Evolutionary conservation across 2,797 vertebrate species (phyloP), one percentile per base, ranked within the genome.

Genomic region (Antrozous pallidus): DNA sequence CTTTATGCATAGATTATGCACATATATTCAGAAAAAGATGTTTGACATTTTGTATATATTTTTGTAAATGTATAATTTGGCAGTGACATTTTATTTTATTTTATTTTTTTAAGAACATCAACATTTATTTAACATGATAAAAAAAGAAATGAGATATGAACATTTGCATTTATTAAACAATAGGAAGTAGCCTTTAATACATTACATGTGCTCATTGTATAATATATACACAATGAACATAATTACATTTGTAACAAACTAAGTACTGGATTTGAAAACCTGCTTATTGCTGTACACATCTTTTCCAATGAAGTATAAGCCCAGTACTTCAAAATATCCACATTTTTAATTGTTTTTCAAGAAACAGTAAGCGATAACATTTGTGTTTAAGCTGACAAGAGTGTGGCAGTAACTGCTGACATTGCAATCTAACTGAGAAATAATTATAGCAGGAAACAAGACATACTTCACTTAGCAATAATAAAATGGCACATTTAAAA

Each of bases 131-230:
- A 98, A 98, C 98, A 99, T 98, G 99, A 99, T 99, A 99, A 99
- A 99, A 99, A 99, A 99, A 99, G 98, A 99, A 98, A 99, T 99
- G 99, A 98, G 98, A 97, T 99, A 99, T 99, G 98, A 99, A 99
- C 98, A 98, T 99, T 99, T 96, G 98, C 98, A 98, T 99, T 98
- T 98, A n/a, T n/a, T n/a, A 98, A 98, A 99, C 98, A 98, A 98
- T 98, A 99, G 98, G 98, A 99, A 98, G 98, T 98, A 98, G 98
- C 98, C 98, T 99, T 98, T 98, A 98, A 98, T 98, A 98, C 98
- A 98, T 98, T 90, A 38, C 94, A 97, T 99, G 98, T 98, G 99
- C 98, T 98, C 98, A 98, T 98, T 98, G 98, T 98, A 99, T 98
- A 98, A 98, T 99, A 99, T 99, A 98, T 99, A 99, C 98, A 99